Conservation (phyloP, 2,888 invertebrate species). For the Lycaena phlaeas region DNA sequence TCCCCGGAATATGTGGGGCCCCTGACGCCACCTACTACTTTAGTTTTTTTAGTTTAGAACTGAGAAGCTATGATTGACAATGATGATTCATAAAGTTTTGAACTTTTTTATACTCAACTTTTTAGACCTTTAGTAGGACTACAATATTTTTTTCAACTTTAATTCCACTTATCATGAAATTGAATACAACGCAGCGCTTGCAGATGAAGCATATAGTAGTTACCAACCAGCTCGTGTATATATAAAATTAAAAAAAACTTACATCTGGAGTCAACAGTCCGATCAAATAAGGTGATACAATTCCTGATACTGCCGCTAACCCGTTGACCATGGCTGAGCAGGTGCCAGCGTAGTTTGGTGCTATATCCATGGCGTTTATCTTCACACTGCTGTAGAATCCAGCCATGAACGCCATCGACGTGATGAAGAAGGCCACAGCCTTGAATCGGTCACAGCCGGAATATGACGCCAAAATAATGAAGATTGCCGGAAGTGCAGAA, state of each 20-base stretch:
- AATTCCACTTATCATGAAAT: too few species aligned
- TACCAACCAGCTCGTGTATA: background rate
- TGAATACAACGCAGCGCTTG: too few species aligned
- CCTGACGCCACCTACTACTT: too few species aligned
- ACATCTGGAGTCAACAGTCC: conserved; percentile 75
- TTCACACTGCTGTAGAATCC: conserved; percentile 79
- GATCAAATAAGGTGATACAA: conserved; percentile 73
- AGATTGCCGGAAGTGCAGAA: conserved; percentile 74
- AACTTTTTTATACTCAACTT: too few species aligned
- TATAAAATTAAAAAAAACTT: conserved; percentile 41
- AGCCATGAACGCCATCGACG: conserved; percentile 78
- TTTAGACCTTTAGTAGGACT: too few species aligned
- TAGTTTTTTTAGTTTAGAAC: too few species aligned
- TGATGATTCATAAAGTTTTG: too few species aligned
- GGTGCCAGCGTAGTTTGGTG: conserved; percentile 76
- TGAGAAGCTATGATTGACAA: too few species aligned
- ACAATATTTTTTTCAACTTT: too few species aligned
- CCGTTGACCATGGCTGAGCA: conserved; percentile 77
- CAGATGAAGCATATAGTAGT: too few species aligned
- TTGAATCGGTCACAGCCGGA: conserved; percentile 69
- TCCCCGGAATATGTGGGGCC: too few species aligned
- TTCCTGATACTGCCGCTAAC: conserved; percentile 74
- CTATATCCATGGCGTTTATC: conserved; percentile 77
- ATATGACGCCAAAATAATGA: conserved; percentile 76
- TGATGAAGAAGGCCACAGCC: conserved; percentile 70